A percentile compares a stretch with the other conserved stretches of the same genome.
Conservation (phyloP, 1,140 invertebrate species). For the Coptotermes formosanus region DNA sequence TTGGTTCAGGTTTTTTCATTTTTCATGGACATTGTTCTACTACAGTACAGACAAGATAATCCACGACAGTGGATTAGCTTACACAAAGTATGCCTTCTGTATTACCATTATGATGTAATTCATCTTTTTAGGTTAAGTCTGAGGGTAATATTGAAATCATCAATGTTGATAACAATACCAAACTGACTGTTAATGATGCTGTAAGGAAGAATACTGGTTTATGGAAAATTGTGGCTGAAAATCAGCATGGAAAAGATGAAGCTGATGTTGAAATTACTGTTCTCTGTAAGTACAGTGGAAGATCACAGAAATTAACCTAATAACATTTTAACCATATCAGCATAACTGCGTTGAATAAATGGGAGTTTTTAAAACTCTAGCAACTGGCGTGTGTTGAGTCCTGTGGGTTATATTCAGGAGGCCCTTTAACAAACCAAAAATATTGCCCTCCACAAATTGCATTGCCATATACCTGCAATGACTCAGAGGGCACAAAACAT, state of each 20-base stretch:
- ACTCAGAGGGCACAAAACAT: no score
- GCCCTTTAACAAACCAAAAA: no score
- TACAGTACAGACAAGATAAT: no score
- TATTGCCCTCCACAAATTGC: no score
- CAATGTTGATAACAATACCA: constrained; percentile 92
- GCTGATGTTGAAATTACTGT: constrained; percentile 92
- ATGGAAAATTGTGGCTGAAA: constrained; percentile 88
- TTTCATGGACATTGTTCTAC: no score
- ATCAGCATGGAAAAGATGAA: constrained; percentile 90
- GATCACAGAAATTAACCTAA: background rate
- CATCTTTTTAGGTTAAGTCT: constrained; percentile 40
- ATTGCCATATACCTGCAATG: no score
- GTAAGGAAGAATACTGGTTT: constrained; percentile 81
- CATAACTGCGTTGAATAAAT: background rate
- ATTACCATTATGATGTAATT: background rate
- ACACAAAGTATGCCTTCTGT: no score
- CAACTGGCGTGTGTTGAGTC: no score
- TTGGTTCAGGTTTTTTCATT: no score
- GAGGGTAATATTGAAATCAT: constrained; percentile 77
- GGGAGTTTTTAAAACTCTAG: no score
- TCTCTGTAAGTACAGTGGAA: constrained; percentile 61
- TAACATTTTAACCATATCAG: background rate
- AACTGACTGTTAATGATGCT: constrained; percentile 82
- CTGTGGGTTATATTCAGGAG: no score
- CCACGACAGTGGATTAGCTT: no score